A percentile compares a stretch with the other conserved stretches of the same genome.
These are phyloP conservation scores for Reticulitermes lucifugus DNA, from an alignment of 2,888 invertebrate species.

Conservation along the genomic window DNA sequence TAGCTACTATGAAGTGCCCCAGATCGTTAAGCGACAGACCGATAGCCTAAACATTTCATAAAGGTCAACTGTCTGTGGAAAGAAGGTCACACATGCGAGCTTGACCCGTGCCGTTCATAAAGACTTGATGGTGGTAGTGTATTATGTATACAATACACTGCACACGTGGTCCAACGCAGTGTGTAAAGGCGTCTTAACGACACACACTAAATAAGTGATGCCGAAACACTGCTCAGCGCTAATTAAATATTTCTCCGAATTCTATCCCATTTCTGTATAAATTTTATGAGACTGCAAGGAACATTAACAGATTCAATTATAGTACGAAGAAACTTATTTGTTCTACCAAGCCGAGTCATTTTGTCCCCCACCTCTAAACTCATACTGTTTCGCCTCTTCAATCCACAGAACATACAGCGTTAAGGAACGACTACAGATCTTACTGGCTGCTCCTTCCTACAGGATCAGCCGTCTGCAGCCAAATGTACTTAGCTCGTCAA, in stretches of 20 bases:
- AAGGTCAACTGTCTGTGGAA: constrained; percentile 47
- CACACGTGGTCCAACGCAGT: background rate
- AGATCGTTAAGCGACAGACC: background rate
- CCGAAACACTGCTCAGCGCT: background rate
- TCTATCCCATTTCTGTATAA: too few relatives aligned
- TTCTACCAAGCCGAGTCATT: too few relatives aligned
- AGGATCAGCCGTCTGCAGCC: too few relatives aligned
- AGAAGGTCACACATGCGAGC: constrained; percentile 46
- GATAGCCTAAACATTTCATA: constrained; percentile 40
- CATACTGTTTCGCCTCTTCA: too few relatives aligned
- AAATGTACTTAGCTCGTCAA: too few relatives aligned
- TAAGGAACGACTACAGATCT: too few relatives aligned
- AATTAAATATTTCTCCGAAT: background rate
- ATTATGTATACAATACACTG: background rate
- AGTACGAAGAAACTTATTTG: too few relatives aligned
- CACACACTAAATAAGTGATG: background rate
- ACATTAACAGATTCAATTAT: too few relatives aligned
- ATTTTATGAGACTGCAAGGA: too few relatives aligned
- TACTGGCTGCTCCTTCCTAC: too few relatives aligned
- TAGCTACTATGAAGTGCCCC: background rate
- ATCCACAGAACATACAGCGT: too few relatives aligned
- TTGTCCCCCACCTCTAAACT: too few relatives aligned
- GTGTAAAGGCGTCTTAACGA: background rate
- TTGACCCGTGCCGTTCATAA: constrained; percentile 38
- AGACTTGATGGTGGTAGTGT: background rate